Evolutionary conservation across 2,113 vertebrate genomes (phyloP), one percentile per base, ranked within the genome.

Genomic region (Zosterops japonicus): DNA sequence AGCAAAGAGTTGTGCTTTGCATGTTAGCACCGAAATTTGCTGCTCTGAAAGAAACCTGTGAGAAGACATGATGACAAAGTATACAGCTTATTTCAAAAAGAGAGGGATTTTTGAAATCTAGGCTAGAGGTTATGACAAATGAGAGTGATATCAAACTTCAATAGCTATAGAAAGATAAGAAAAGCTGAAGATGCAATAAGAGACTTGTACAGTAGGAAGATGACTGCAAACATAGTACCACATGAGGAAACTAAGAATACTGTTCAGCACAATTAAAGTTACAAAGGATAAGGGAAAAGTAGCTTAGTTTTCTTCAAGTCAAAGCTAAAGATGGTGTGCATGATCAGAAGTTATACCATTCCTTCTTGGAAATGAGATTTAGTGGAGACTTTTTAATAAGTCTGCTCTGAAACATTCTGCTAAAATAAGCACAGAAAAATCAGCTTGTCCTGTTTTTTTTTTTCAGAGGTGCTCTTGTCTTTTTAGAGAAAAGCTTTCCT

Each of bases 191-290:
- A 77, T 86, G 55, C 91, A 79, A 74, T 93, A 90, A 94, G 80
- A 94, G 33, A 94, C 41, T 90, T 89, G 67, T 90, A 69, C 46
- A 78, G 46, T 50, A 97, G 91, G 93, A 89, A 95, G 65, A 76
- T 78, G 69, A 83, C 50, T 97, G 69, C 59, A 86, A 91, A 56
- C 59, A 56, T 20, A 52, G 29, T 60, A 64, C 50, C 52, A 68
- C 63, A 83, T 60, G 41, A 97, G 50, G 50, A 95, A 88, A 65
- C 81, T 96, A 95, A 94, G 88, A 94, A 96, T 83, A 86, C 80
- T 95, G 95, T 74, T 57, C 52, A 55, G 42, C 82, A 93, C 93
- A 97, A 97, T 84, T 96, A 96, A 96, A 90, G 63, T 94, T 94
- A 92, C 59, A 82, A 85, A 95, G 93, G 71, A 94, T 69, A 93